A percentile compares a stretch with the other conserved stretches of the same genome.
phyloP scores from a whole-genome alignment of 2,113 vertebrate genomes.

The Salvelinus fontinalis region DNA sequence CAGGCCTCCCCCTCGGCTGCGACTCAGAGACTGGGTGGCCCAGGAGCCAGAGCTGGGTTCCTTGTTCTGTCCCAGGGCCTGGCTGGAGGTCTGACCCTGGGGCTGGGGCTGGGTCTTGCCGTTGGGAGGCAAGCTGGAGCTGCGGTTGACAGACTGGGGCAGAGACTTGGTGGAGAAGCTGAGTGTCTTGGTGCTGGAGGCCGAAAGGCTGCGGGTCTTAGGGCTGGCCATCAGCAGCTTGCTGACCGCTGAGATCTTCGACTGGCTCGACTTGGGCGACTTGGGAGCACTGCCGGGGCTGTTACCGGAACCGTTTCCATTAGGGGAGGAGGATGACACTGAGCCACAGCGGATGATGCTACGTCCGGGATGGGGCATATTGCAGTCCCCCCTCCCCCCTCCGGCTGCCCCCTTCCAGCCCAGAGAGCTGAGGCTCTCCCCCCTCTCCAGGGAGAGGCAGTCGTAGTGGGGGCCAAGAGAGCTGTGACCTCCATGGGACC shows the following conservation, averaged over 20 bases:
- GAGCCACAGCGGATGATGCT: slow-evolving; percentile 80
- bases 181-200: slow-evolving; percentile 79
- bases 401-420: slow-evolving; percentile 62
- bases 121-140: slow-evolving; percentile 69
- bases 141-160: slow-evolving; percentile 71
- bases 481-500: slow-evolving; percentile 67
- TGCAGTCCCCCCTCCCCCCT: slow-evolving; percentile 81
- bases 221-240: slow-evolving; percentile 94
- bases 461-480: slow-evolving; percentile 80
- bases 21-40: slow-evolving; percentile 95
- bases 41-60: slow-evolving; percentile 83
- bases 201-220: slow-evolving; percentile 79
- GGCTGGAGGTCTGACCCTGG: slow-evolving; percentile 70
- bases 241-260: slow-evolving; percentile 93
- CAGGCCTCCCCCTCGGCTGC: slow-evolving; percentile 87
- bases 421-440: slow-evolving; percentile 83
- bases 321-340: slow-evolving; percentile 74
- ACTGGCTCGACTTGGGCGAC: slow-evolving; percentile 78
- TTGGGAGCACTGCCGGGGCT: slow-evolving; percentile 50
- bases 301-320: slow-evolving; percentile 35
- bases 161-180: slow-evolving; percentile 85
- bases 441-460: slow-evolving; percentile 90
- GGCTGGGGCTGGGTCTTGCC: slow-evolving; percentile 72
- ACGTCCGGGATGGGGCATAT: slow-evolving; percentile 86
- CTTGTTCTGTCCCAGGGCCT: slow-evolving; percentile 85